These are phyloP conservation scores for Bembecia ichneumoniformis DNA, from an alignment of 2,888 invertebrate species.

Conservation along the genomic window DNA sequence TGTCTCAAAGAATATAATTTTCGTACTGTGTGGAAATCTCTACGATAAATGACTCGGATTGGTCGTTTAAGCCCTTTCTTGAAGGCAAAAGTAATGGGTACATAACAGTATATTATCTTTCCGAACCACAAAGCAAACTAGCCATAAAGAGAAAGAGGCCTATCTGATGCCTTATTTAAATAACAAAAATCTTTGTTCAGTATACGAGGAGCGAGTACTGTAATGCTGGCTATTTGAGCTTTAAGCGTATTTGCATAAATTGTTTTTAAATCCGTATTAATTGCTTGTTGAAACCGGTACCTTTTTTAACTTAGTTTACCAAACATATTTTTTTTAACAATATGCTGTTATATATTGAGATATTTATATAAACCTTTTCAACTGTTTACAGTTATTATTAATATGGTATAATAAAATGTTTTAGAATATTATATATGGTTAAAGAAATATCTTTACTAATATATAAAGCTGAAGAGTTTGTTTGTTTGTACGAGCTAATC, in stretches of 20 bases:
- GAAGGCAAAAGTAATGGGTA: not conserved
- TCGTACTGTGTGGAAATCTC: not conserved
- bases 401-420: too few relatives aligned
- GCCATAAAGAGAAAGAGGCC: not conserved
- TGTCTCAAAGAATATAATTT: not conserved
- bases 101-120: not conserved
- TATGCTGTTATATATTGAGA: too few relatives aligned
- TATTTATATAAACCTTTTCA: too few relatives aligned
- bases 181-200: not conserved
- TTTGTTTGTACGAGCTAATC: too few relatives aligned
- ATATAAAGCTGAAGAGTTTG: too few relatives aligned
- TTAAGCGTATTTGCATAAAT: not conserved
- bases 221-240: not conserved
- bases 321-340: too few relatives aligned
- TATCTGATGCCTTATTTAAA: not conserved
- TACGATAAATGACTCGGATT: too few relatives aligned
- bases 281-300: not conserved
- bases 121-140: not conserved
- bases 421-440: too few relatives aligned
- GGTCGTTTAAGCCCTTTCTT: too few relatives aligned
- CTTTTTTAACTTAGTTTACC: too few relatives aligned
- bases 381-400: too few relatives aligned
- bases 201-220: not conserved
- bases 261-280: not conserved
- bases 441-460: too few relatives aligned